These are phyloP conservation scores for Ophiothrix spiculata DNA, from an alignment of 35 echinoderm and acorn worm genomes.

Conservation along the genomic window DNA sequence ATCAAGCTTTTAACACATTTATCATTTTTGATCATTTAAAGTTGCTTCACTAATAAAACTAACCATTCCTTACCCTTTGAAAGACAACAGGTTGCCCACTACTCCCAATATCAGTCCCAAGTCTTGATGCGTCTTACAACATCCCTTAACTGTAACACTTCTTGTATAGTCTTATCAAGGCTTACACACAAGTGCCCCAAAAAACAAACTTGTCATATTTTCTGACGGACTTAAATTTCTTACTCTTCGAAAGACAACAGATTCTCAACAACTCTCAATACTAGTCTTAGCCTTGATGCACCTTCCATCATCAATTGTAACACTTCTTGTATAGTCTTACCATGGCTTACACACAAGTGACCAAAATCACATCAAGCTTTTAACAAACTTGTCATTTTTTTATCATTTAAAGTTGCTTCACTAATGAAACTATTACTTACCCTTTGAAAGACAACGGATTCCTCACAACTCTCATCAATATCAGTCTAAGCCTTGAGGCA, in stretches of 20 bases:
- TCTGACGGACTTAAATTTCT: too few species aligned
- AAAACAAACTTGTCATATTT: too few species aligned
- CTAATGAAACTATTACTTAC: too few species aligned
- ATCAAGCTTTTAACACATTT: too few species aligned
- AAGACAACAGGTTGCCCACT: slow-evolving; percentile 66
- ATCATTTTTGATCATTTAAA: too few species aligned
- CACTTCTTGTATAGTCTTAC: too few species aligned
- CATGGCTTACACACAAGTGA: too few species aligned
- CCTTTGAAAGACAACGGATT: slow-evolving; percentile 71
- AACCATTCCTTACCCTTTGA: slow-evolving; percentile 86
- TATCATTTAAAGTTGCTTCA: too few species aligned
- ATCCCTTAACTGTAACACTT: slow-evolving; percentile 83
- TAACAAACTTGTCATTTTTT: too few species aligned
- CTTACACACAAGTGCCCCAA: slow-evolving; percentile 45
- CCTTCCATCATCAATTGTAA: slow-evolving; percentile 92
- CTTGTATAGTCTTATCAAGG: slow-evolving; percentile 52
- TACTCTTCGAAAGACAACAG: slow-evolving; percentile 72
- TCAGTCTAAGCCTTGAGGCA: slow-evolving; percentile 71
- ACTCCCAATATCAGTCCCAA: slow-evolving; percentile 69
- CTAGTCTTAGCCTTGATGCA: slow-evolving; percentile 67
- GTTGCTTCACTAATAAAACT: too few species aligned
- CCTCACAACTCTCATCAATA: slow-evolving; percentile 60
- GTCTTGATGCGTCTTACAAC: slow-evolving; percentile 88
- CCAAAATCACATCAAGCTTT: too few species aligned
- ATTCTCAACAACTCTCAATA: slow-evolving; percentile 67